Conservation (phyloP, 2,113 vertebrate species). For the Pedetes capensis region DNA sequence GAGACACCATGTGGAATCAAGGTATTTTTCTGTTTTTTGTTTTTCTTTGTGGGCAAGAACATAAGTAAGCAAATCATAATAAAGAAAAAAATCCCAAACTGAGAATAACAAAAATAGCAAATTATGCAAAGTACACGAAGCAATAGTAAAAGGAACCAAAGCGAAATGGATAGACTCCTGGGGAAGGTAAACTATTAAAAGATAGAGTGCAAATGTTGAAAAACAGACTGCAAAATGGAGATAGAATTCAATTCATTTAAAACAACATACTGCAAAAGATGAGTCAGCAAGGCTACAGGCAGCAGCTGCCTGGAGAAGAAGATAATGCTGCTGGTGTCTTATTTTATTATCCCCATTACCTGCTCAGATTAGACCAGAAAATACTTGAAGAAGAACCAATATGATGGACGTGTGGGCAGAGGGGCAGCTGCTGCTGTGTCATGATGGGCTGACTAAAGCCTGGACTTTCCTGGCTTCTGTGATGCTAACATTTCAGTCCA, state of each 20-base stretch:
- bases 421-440: rapidly evolving
- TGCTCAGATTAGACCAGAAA: neutral
- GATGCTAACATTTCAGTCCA: neutral
- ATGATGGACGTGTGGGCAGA: neutral
- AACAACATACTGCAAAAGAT: neutral
- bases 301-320: neutral
- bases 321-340: neutral
- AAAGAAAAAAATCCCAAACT: neutral
- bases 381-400: neutral
- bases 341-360: neutral
- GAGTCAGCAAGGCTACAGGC: neutral
- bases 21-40: neutral
- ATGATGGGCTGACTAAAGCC: neutral
- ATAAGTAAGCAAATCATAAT: neutral
- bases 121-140: neutral
- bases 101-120: neutral
- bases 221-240: neutral
- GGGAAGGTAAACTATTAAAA: neutral
- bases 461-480: neutral
- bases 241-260: neutral
- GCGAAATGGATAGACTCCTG: neutral
- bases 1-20: neutral
- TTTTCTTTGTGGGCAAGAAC: neutral
- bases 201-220: neutral
- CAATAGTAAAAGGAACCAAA: neutral